Percentiles rank a stretch among this genome's conserved stretches.
These are phyloP conservation scores for Gymnodraco acuticeps DNA, from an alignment of 2,797 vertebrate genomes.

Conservation along the genomic window DNA sequence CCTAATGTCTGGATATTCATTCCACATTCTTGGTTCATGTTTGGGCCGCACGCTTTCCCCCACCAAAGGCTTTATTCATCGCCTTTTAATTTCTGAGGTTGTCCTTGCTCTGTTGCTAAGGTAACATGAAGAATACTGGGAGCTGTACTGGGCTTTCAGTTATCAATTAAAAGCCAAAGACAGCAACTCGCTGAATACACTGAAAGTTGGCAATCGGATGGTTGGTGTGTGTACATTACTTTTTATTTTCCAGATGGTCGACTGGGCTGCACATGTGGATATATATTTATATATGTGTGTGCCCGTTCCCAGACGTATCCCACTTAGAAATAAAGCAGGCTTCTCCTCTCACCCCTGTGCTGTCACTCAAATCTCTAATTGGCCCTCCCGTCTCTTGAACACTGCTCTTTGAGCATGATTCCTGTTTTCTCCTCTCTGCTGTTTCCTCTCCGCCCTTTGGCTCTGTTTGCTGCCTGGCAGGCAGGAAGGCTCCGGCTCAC, in stretches of 20 bases:
- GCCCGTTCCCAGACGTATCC: constrained; percentile 37
- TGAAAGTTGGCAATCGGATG: constrained; percentile 14
- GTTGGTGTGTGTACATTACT: not conserved
- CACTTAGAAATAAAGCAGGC: constrained; percentile 56
- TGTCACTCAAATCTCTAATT: constrained; percentile 83
- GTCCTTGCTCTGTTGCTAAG: constrained; percentile 84
- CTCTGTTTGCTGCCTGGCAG: constrained; percentile 39
- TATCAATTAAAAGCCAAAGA: constrained; percentile 82
- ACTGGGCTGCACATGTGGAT: constrained; percentile 18
- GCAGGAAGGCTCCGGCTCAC: constrained; percentile 61
- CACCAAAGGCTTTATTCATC: constrained; percentile 44
- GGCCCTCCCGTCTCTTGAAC: constrained; percentile 69
- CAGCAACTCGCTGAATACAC: constrained; percentile 28
- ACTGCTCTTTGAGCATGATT: constrained; percentile 62
- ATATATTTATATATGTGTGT: not conserved
- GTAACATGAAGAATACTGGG: constrained; percentile 76
- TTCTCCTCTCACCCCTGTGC: constrained; percentile 49
- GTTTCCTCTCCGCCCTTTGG: constrained; percentile 51
- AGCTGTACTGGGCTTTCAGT: constrained; percentile 59
- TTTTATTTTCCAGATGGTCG: not conserved
- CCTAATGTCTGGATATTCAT: constrained; percentile 52
- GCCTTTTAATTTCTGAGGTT: constrained; percentile 64
- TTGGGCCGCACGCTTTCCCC: constrained; percentile 5
- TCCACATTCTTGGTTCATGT: constrained; percentile 10
- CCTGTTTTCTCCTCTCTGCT: constrained; percentile 49